Conservation (phyloP, 2,113 vertebrate species). For the Taurulus bubalis region DNA sequence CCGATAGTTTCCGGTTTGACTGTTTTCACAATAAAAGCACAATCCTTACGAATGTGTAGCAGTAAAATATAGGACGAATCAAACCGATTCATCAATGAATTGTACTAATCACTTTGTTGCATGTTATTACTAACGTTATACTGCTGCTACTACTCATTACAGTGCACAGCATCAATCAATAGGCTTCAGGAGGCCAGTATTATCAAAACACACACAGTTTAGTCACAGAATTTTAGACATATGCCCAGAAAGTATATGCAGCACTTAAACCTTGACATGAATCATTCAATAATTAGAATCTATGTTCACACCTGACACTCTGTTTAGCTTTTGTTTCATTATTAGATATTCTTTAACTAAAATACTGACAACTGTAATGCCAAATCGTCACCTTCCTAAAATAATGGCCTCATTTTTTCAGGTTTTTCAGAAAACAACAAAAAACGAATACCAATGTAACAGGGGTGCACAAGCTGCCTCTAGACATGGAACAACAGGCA, state of each 20-base stretch:
- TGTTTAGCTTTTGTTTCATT: neutral
- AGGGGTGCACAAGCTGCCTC: too few species aligned
- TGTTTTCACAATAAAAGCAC: conserved; percentile 63
- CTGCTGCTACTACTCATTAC: neutral
- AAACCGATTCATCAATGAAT: too few species aligned
- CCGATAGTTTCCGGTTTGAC: conserved; percentile 29
- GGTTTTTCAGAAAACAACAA: too few species aligned
- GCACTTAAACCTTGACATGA: neutral
- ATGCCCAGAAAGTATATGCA: neutral
- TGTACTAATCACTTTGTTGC: neutral
- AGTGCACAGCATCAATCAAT: neutral
- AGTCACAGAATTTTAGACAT: neutral
- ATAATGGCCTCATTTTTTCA: too few species aligned
- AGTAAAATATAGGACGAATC: neutral
- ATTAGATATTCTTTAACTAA: neutral
- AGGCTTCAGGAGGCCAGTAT: neutral
- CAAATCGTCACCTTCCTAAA: too few species aligned
- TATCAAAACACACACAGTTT: neutral
- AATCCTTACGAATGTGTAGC: neutral
- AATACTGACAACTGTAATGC: neutral
- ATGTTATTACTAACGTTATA: neutral
- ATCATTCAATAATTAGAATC: neutral
- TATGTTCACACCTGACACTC: neutral
- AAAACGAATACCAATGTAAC: too few species aligned
- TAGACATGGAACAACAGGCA: too few species aligned